Evolutionary conservation across 2,888 invertebrate genomes (phyloP), one percentile per base, ranked within the genome.

Genomic region (Periphyllus acericola): DNA sequence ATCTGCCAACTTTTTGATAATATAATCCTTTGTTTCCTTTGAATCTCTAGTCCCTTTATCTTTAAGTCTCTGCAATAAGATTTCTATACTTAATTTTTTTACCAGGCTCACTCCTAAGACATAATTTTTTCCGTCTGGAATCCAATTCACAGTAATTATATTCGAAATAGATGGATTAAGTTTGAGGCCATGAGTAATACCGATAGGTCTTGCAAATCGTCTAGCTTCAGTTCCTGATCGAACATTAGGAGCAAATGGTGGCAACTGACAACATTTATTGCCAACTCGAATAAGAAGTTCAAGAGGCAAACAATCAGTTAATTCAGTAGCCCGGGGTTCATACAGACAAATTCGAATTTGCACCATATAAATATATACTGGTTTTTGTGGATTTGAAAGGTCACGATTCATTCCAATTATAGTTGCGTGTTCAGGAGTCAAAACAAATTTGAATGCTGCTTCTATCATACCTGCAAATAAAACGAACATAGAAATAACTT

Each of bases 261-360:
- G 98, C 91, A 99, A 92, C 89, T 96, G 96, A 91, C 97, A 96
- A 91, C 96, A 93, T 93, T 97, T 98, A 91, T 96, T 96, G 92
- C 98, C 98, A 89, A 98, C 95, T 94, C 98, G 97, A 79, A 98
- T 97, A 91, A 94, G 95, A 90, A 98, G 95, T 91, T 95, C 96
- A 74, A 98, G 97, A 89, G 98, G 99, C 92, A 98, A 98, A 91
- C 95, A 96, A 91, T 99, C 98, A 91, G 98, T 98, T 92, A 98
- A 98, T 91, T 98, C 97, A 25, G 40, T 82, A 91, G 96, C 96
- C 0, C 96, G 95, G 9, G 97, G 96, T 92, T 99, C 99, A 91
- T 97, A 93, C 46, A 97, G 93, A 92, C 98, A 98, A 92, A 99
- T 98, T 90, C 98, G 93, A 92, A 98, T 93, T 92, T 98, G 98